Conservation (phyloP, 2,113 vertebrate genomes). For the Plestiodon gilberti region DNA sequence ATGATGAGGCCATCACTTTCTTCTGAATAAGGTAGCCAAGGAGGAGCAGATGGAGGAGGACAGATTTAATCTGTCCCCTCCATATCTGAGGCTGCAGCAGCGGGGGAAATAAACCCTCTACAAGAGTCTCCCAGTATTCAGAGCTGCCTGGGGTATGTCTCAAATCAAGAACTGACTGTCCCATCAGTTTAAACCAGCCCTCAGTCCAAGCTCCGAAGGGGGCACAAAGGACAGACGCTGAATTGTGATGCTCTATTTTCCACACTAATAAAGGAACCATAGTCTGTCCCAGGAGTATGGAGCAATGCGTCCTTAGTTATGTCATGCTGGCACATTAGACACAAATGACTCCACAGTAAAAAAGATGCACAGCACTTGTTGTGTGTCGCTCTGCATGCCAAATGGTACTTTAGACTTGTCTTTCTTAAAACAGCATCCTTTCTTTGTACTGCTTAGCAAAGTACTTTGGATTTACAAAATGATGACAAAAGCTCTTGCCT, state of each 20-base stretch:
- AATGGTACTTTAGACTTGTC: background rate
- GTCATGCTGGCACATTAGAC: background rate
- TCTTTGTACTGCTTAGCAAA: background rate
- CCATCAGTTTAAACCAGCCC: background rate
- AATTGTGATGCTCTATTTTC: background rate
- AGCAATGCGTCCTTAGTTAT: background rate
- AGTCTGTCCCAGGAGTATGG: background rate
- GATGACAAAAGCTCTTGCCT: background rate
- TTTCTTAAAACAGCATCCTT: background rate
- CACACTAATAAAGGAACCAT: background rate
- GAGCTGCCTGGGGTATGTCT: too few species aligned
- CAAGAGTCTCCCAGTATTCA: too few species aligned
- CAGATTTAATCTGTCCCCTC: too few species aligned
- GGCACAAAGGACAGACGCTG: background rate
- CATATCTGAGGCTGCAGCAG: too few species aligned
- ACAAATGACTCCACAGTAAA: background rate
- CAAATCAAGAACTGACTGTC: too few species aligned
- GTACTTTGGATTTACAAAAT: background rate
- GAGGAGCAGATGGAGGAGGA: too few species aligned
- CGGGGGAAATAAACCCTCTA: too few species aligned
- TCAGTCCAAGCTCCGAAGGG: background rate
- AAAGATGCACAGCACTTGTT: background rate
- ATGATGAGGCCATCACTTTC: too few species aligned
- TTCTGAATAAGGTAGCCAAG: too few species aligned
- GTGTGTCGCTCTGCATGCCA: background rate